phyloP scores from a whole-genome alignment of 2,797 vertebrate species.

The Xenentodon cancila region DNA sequence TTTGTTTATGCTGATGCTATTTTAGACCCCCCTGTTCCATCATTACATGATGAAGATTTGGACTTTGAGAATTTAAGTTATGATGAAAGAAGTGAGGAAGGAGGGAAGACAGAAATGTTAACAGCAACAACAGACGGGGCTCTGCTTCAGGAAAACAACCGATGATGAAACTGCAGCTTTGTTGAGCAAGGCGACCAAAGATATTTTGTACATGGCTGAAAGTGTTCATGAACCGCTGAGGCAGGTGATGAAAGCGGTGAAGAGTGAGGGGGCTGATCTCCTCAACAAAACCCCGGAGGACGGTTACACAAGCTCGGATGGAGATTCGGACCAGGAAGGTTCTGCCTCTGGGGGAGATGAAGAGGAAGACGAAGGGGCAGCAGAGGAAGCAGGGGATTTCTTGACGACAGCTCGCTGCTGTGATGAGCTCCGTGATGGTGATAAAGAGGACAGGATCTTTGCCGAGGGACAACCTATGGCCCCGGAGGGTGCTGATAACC shows the following conservation, averaged over 20 bases:
- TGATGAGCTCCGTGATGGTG: slow-evolving; percentile 1
- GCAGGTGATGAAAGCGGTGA: slow-evolving; percentile 17
- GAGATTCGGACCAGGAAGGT: slow-evolving; percentile 38
- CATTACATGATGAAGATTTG: slow-evolving; percentile 64
- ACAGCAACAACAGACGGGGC: slow-evolving; percentile 40
- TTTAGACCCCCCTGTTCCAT: slow-evolving; percentile 59
- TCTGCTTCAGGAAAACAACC: slow-evolving; percentile 54
- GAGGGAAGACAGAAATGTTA: slow-evolving; percentile 23
- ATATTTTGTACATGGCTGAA: slow-evolving; percentile 15
- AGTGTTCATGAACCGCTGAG: slow-evolving; percentile 7
- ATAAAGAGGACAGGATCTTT: slow-evolving; percentile 55
- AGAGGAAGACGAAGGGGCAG: slow-evolving; percentile 29
- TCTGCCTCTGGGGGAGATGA: slow-evolving; percentile 34
- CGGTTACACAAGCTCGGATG: slow-evolving; percentile 52
- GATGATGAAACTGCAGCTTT: slow-evolving; percentile 21
- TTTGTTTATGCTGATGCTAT: slow-evolving; percentile 29
- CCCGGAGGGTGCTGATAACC: slow-evolving; percentile 33
- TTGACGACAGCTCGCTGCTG: slow-evolving; percentile 20
- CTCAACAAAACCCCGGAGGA: slow-evolving; percentile 18
- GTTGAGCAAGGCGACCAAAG: slow-evolving; percentile 31
- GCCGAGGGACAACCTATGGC: slow-evolving; percentile 52
- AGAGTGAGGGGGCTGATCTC: slow-evolving; percentile 9
- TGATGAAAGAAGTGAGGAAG: slow-evolving; percentile 40
- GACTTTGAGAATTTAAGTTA: slow-evolving; percentile 72
- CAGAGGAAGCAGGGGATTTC: slow-evolving; percentile 31